phyloP scores from a whole-genome alignment of 2,888 invertebrate species.

The Chaitophorus viminalis region DNA sequence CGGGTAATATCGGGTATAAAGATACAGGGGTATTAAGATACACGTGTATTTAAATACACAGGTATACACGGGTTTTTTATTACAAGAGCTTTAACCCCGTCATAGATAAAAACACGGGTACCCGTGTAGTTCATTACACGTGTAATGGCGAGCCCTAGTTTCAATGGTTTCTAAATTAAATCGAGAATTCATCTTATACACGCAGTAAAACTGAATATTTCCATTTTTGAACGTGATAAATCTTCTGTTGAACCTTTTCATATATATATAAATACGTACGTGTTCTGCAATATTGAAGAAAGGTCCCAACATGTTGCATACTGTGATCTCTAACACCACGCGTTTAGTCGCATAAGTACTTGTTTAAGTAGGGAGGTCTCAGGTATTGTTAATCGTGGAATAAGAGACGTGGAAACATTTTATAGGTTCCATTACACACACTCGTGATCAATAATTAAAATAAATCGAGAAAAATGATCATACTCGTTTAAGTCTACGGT shows the following conservation, averaged over 20 bases:
- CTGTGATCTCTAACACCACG: too few relatives aligned
- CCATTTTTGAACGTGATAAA: neutral
- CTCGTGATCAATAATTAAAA: neutral
- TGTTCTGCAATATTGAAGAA: neutral
- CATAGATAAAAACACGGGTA: too few relatives aligned
- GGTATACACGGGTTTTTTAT: too few relatives aligned
- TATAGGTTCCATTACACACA: neutral
- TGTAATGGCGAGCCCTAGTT: too few relatives aligned
- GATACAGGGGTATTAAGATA: too few relatives aligned
- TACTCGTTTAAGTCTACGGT: constrained; percentile 45
- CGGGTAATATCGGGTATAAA: too few relatives aligned
- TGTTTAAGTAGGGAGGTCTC: neutral
- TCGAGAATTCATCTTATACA: neutral
- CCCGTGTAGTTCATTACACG: too few relatives aligned
- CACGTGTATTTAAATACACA: too few relatives aligned
- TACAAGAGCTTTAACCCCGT: too few relatives aligned
- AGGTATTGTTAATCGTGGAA: neutral
- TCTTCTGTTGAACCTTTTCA: neutral
- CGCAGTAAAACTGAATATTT: neutral
- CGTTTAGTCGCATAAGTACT: too few relatives aligned
- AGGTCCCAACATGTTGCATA: neutral
- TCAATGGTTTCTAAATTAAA: neutral
- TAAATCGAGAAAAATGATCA: constrained; percentile 1
- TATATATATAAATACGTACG: neutral
- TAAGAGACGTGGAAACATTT: too few relatives aligned